Conservation (phyloP, 2,113 vertebrate species). For the Cephalopterus ornatus region DNA sequence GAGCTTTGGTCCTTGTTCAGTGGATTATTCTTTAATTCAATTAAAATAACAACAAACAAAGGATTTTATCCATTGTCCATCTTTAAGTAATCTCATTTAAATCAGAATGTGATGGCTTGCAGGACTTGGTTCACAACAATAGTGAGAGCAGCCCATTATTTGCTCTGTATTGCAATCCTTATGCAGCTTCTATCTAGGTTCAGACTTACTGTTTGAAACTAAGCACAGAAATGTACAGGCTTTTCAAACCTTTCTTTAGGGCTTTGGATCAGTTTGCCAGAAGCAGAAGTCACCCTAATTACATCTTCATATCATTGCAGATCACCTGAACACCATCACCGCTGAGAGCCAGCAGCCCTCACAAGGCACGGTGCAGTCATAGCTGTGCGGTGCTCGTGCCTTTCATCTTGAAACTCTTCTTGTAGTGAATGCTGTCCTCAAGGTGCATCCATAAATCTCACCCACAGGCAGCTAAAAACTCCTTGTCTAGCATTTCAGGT, state of each 20-base stretch:
- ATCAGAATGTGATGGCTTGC: background rate
- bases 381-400: background rate
- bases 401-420: background rate
- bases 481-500: background rate
- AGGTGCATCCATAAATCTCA: background rate
- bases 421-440: background rate
- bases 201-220: background rate
- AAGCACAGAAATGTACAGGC: background rate
- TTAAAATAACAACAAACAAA: background rate
- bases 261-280: background rate
- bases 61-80: background rate
- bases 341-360: background rate
- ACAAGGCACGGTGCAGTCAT: background rate
- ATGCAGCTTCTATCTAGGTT: background rate
- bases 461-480: background rate
- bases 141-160: background rate
- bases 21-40: constrained; percentile 20
- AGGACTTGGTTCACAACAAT: background rate
- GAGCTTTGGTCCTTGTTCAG: background rate
- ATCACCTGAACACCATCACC: background rate
- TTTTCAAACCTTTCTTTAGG: background rate
- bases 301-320: background rate
- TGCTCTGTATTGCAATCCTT: background rate
- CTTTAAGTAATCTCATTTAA: constrained; percentile 23
- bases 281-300: background rate